Base-by-base conservation (phyloP, 2,888 invertebrate species). In the Dolomedes plantarius region DNA sequence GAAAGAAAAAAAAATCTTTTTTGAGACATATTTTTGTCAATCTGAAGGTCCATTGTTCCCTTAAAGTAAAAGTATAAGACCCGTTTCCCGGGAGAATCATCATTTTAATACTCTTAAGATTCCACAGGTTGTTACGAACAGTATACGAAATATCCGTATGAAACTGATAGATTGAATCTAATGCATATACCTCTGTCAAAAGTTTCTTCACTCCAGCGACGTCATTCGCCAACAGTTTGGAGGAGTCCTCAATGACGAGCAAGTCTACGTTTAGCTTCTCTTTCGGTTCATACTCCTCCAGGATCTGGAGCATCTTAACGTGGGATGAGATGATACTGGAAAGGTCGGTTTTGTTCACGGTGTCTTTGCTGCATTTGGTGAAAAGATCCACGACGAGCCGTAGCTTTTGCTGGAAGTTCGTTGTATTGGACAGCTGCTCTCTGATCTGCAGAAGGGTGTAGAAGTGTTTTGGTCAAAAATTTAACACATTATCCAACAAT, bases 151-250 rank as follows among this genome's bases (percentile, higher is more conserved):
- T n/a, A n/a, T n/a, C n/a, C n/a, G 36, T 36, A 36, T 36, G 7
- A 36, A 7, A 7, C 36, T 36, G 36, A 36, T 6, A 36, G 36
- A 36, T 7, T 36, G 36, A 36, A 5, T 6, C 36, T 36, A 36
- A 6, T 11, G 9, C 16, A n/a, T 6, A 50, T 68, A 81, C 81
- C 68, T 81, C 28, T 27, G 28, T 31, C 28, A 81, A 39, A 1
- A 29, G 7, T 27, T 27, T 46, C 36, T 81, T 81, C 2, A 81
- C 23, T 23, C 46, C 36, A 9, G 81, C 27, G 3, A 81, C 68
- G 56, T 81, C 81, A 28, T 81, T 81, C 11, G 81, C 56, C 29
- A 81, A 68, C 23, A 81, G 13, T 50, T 36, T n/a, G 0, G 74
- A 13, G 0, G 81, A 46, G 39, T 73, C 62, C 68, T 81, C 81